Percentiles rank a stretch among this genome's conserved stretches.
Conservation (phyloP, 2,797 vertebrate genomes). For the Diplodus puntazzo region DNA sequence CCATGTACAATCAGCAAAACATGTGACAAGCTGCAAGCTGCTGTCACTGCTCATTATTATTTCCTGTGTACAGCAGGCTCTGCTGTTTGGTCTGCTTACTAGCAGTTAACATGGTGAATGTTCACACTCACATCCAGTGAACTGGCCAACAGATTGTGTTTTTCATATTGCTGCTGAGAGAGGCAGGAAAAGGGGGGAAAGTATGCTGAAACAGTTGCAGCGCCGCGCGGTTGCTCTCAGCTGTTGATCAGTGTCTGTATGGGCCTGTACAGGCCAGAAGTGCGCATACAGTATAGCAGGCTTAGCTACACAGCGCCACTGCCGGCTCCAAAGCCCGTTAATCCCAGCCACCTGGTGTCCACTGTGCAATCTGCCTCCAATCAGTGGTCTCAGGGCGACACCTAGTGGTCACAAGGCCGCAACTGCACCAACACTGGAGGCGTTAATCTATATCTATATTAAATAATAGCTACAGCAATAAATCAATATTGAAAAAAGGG, state of each 20-base stretch:
- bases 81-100: slow-evolving; percentile 27
- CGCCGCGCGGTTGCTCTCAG: slow-evolving; percentile 61
- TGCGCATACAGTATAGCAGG: slow-evolving; percentile 50
- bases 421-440: slow-evolving; percentile 23
- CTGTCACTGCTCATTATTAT: slow-evolving; percentile 39
- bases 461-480: not conserved
- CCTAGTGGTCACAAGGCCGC: slow-evolving; percentile 35
- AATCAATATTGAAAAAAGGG: not conserved
- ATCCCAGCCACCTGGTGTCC: slow-evolving; percentile 77
- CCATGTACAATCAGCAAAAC: slow-evolving; percentile 34
- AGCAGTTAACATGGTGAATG: slow-evolving; percentile 33
- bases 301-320: slow-evolving; percentile 68
- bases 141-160: slow-evolving; percentile 15
- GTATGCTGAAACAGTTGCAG: slow-evolving; percentile 57
- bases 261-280: slow-evolving; percentile 61
- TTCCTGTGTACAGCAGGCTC: slow-evolving; percentile 20
- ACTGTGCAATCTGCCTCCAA: slow-evolving; percentile 31
- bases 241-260: slow-evolving; percentile 71
- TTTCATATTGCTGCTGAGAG: slow-evolving; percentile 9
- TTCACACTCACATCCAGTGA: slow-evolving; percentile 40
- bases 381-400: slow-evolving; percentile 65
- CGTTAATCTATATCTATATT: no score
- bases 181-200: slow-evolving; percentile 24
- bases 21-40: slow-evolving; percentile 59
- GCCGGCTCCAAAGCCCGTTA: slow-evolving; percentile 59